Evolutionary conservation across 2,888 invertebrate species (phyloP).

Genomic region (Aproaerema taeniolella): DNA sequence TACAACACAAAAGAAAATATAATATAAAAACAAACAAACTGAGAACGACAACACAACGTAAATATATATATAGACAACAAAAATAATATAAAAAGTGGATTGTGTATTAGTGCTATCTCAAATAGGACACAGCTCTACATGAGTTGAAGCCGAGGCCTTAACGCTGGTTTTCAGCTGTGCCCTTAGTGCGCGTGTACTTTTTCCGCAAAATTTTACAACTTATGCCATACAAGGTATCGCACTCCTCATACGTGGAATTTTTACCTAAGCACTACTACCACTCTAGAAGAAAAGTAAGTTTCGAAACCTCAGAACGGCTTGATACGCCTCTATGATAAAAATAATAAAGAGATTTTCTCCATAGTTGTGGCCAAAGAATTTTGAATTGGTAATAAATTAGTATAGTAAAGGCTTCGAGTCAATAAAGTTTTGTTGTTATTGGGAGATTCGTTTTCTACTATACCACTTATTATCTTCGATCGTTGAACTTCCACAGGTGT

Average conservation of each 20-base stretch:
- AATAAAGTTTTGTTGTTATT: conserved; percentile 9
- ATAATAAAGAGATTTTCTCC: conserved; percentile 30
- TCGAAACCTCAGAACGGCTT: conserved; percentile 49
- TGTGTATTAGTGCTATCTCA: no score
- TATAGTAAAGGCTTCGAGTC: conserved; percentile 6
- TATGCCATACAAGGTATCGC: conserved; percentile 27
- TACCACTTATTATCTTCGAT: no score
- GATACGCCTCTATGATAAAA: conserved; percentile 34
- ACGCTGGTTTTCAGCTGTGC: no score
- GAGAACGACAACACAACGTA: no score
- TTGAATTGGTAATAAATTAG: conserved; percentile 14
- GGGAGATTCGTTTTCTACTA: conserved; percentile 5
- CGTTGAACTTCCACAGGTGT: conserved; percentile 6
- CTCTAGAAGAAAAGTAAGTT: conserved; percentile 58
- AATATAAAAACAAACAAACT: no score
- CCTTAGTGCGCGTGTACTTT: no score
- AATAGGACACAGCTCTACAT: no score
- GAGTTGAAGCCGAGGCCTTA: no score
- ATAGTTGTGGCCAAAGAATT: conserved; percentile 17
- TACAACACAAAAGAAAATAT: no score
- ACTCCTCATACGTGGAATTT: conserved; percentile 68
- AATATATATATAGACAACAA: no score
- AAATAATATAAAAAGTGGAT: no score
- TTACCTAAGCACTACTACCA: conserved; percentile 60
- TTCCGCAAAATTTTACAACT: no score